A percentile compares a stretch with the other conserved stretches of the same genome.
Evolutionary conservation across 2,888 invertebrate genomes (phyloP).

Genomic region (Idaea dimidiata): DNA sequence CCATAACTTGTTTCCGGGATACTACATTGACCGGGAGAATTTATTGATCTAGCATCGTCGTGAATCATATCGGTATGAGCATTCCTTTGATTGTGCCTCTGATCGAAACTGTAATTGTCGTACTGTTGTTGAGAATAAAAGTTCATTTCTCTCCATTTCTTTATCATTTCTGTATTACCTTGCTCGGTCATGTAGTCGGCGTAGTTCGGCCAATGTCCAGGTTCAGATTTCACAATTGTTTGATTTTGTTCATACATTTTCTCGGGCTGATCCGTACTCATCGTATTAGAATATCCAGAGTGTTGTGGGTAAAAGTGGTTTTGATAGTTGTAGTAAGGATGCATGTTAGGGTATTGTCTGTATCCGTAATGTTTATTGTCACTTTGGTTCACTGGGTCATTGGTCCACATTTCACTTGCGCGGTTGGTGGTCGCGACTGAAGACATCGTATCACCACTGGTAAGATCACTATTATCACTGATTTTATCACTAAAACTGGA

Average conservation of each 20-base stretch:
- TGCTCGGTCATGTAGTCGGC: conserved; percentile 45
- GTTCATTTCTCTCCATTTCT: conserved; percentile 64
- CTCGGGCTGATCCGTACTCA: conserved; percentile 40
- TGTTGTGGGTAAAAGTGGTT: conserved; percentile 53
- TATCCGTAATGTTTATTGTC: conserved; percentile 49
- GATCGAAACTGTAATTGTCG: conserved; percentile 49
- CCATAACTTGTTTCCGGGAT: conserved; percentile 62
- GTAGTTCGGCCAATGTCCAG: conserved; percentile 57
- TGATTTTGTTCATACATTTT: conserved; percentile 45
- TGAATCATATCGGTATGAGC: conserved; percentile 41
- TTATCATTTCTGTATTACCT: conserved; percentile 55
- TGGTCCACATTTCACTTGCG: conserved; percentile 71
- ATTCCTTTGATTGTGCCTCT: conserved; percentile 40
- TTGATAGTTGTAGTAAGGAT: conserved; percentile 54
- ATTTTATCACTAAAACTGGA: conserved; percentile 44
- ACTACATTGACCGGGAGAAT: conserved; percentile 65
- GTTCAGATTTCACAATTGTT: conserved; percentile 58
- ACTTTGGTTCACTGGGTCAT: conserved; percentile 57
- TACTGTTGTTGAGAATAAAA: conserved; percentile 57
- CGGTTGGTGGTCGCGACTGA: conserved; percentile 61
- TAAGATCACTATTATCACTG: conserved; percentile 42
- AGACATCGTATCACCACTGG: conserved; percentile 48
- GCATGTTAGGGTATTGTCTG: conserved; percentile 50
- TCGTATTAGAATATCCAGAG: conserved; percentile 47
- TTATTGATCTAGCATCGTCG: conserved; percentile 54